A percentile compares a stretch with the other conserved stretches of the same genome.
These are phyloP conservation scores for Endomychus coccineus DNA, from an alignment of 2,888 invertebrate species.

Conservation along the genomic window DNA sequence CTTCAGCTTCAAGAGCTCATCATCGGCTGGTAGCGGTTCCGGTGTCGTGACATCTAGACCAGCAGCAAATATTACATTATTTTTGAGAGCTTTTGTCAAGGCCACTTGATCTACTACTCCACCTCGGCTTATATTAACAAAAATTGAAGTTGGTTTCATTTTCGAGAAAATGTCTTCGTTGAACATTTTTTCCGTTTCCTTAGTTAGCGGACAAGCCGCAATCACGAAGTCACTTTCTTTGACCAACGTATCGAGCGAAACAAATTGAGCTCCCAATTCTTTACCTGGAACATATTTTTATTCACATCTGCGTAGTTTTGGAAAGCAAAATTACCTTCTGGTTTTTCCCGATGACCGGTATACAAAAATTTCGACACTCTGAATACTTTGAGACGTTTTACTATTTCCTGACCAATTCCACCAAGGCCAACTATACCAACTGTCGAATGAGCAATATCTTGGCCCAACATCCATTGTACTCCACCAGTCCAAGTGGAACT, in stretches of 20 bases:
- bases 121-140: slow-evolving; percentile 72
- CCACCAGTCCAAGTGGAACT: slow-evolving; percentile 5
- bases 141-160: slow-evolving; percentile 70
- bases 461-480: slow-evolving; percentile 71
- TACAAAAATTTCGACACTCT: slow-evolving; percentile 66
- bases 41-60: slow-evolving; percentile 89
- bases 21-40: slow-evolving; percentile 76
- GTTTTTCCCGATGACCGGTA: slow-evolving; percentile 59
- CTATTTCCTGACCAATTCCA: slow-evolving; percentile 68
- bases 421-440: slow-evolving; percentile 83
- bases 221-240: slow-evolving; percentile 68
- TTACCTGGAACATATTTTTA: slow-evolving; percentile 5
- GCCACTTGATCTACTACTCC: slow-evolving; percentile 77
- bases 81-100: slow-evolving; percentile 67
- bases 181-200: slow-evolving; percentile 63
- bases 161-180: slow-evolving; percentile 57
- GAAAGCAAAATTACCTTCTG: slow-evolving; percentile 46
- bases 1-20: slow-evolving; percentile 67
- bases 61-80: slow-evolving; percentile 71
- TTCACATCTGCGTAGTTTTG: not conserved
- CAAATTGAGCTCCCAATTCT: slow-evolving; percentile 50
- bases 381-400: slow-evolving; percentile 65
- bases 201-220: slow-evolving; percentile 59
- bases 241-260: slow-evolving; percentile 60
- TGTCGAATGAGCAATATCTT: slow-evolving; percentile 67